Base-by-base conservation (phyloP, 2,888 invertebrate species). In the Leptinotarsa haldemani region DNA sequence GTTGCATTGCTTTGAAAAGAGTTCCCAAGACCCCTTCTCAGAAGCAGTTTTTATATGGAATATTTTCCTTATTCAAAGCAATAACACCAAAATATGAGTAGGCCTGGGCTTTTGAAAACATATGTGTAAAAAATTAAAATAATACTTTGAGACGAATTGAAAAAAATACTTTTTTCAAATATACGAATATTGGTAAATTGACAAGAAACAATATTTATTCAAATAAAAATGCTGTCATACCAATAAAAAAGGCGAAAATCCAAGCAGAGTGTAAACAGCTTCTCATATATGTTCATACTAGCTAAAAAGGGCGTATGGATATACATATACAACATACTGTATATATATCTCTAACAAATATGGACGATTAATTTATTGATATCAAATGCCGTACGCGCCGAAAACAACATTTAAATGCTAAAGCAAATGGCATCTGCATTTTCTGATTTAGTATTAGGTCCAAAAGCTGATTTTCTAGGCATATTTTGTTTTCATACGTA, bases 361-460 rank as follows among this genome's bases (percentile, higher is more conserved):
- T 86, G 86, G 86, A 86, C 86, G 86, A 86, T 85, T 85, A 86
- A 83, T 80, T 80, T 86, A 84, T 85, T 86, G 85, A 85, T 85
- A 85, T 84, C 82, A 83, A 82, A 79, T 78, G 79, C 78, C 74
- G 71, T 69, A 75, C 70, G 63, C 63, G 30, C 69, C 70, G 67
- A 72, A 72, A 75, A 72, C 75, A 75, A 65, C 52, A 63, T 46
- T 69, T 4, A 64, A 63, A 61, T 69, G 64, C 64, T 69, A 68
- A 71, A 72, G 72, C 72, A 68, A 68, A 68, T 56, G 56, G 71
- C 71, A 68, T 53, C 67, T 65, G 25, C 46, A 48, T 22, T 71
- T 71, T 58, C 58, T 66, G 58, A 64, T 65, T 71, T 25, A 47
- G 65, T 65, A 70, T 53, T 52, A 52, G 53, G 65, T 65, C 65